Evolutionary conservation across 2,113 vertebrate species (phyloP).

Genomic region (Myotis davidii): DNA sequence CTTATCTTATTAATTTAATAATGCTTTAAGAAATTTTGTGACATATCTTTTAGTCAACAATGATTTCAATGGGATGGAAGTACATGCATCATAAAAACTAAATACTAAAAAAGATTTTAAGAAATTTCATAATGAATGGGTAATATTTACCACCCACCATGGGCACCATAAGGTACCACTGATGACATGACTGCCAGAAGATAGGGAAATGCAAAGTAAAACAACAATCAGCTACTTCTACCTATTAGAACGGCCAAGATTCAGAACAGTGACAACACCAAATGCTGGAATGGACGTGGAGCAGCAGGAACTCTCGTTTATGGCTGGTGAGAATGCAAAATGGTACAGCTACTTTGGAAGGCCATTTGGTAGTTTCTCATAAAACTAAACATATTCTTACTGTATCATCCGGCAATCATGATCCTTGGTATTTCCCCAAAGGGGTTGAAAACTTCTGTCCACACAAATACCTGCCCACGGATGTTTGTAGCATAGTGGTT

Average conservation of each 20-base stretch:
- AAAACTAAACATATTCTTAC: not conserved
- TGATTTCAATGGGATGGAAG: not conserved
- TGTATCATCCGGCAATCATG: not conserved
- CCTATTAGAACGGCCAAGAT: not conserved
- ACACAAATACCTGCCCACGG: not conserved
- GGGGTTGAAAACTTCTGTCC: not conserved
- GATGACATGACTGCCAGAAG: not conserved
- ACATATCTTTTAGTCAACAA: not conserved
- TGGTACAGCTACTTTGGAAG: not conserved
- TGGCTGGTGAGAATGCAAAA: not conserved
- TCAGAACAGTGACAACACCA: not conserved
- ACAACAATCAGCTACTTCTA: not conserved
- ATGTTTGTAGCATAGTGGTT: not conserved
- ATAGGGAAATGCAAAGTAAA: not conserved
- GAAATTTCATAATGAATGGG: not conserved
- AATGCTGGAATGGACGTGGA: not conserved
- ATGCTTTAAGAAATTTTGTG: not conserved
- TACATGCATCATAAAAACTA: constrained; percentile 24
- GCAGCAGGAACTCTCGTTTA: too few species aligned
- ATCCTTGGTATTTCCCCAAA: not conserved
- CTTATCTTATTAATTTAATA: not conserved
- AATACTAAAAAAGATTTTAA: not conserved
- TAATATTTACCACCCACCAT: not conserved
- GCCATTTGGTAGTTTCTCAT: not conserved
- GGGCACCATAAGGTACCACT: not conserved